Percentiles rank a stretch among this genome's conserved stretches.
Evolutionary conservation across 2,888 invertebrate genomes (phyloP).

Genomic region (Mythimna ferrago): DNA sequence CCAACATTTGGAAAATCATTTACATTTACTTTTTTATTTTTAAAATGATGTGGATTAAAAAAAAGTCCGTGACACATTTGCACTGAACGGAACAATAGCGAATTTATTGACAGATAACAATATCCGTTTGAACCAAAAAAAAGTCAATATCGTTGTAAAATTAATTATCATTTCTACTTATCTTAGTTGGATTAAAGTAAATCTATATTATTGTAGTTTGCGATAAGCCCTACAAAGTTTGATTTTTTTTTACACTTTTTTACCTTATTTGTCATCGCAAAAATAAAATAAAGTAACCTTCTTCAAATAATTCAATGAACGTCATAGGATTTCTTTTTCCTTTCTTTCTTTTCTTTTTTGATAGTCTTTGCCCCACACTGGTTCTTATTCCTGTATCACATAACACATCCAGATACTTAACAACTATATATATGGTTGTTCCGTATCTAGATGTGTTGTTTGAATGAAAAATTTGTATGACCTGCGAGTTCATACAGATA

Average conservation of each 20-base stretch:
- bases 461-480: no score
- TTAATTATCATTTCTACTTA: constrained; percentile 25
- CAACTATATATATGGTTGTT: no score
- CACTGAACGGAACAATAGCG: constrained; percentile 1
- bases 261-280: background rate
- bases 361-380: no score
- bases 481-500: no score
- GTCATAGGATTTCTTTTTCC: no score
- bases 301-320: background rate
- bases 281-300: background rate
- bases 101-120: constrained; percentile 28
- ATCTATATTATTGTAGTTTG: constrained; percentile 18
- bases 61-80: constrained; percentile 29
- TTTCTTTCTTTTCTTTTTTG: no score
- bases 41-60: constrained; percentile 1
- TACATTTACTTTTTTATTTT: background rate
- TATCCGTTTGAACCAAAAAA: constrained; percentile 9
- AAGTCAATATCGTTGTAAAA: constrained; percentile 17
- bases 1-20: constrained; percentile 64
- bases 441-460: no score
- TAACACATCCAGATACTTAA: no score
- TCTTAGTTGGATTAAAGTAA: background rate
- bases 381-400: no score
- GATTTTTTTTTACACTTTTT: constrained; percentile 14
- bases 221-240: constrained; percentile 32